A percentile compares a stretch with the other conserved stretches of the same genome.
Conservation (phyloP, 2,797 vertebrate species). For the Xiphorhynchus erythropygius region DNA sequence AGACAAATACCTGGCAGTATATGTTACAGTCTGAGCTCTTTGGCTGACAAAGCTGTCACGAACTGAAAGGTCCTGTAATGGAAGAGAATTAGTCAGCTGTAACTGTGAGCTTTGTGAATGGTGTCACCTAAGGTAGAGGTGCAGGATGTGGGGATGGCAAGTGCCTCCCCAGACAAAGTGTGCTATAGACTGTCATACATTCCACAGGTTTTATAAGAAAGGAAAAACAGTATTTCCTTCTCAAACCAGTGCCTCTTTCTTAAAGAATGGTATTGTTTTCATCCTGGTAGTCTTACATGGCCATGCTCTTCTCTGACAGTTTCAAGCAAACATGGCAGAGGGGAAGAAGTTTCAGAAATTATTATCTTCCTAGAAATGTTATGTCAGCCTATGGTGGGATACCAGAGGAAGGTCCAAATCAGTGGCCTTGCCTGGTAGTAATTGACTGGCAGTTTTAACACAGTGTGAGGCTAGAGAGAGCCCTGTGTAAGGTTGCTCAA, state of each 20-base stretch:
- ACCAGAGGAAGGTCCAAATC: neutral
- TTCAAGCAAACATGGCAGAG: neutral
- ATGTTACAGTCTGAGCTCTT: neutral
- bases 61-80: conserved; percentile 12
- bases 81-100: conserved; percentile 22
- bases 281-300: neutral
- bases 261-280: neutral
- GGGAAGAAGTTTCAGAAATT: neutral
- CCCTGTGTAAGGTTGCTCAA: neutral
- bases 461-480: neutral
- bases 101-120: neutral
- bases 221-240: neutral
- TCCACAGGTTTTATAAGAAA: neutral
- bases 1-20: conserved; percentile 25
- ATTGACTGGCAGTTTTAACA: neutral
- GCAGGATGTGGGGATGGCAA: neutral
- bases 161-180: neutral
- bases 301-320: too few relatives aligned
- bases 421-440: neutral
- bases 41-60: conserved; percentile 21
- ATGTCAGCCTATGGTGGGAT: neutral
- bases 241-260: neutral
- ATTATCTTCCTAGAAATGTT: neutral
- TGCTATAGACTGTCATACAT: neutral
- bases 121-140: conserved; percentile 2